Conservation (phyloP, 2,888 invertebrate genomes). For the Cremastinae sp. region DNA sequence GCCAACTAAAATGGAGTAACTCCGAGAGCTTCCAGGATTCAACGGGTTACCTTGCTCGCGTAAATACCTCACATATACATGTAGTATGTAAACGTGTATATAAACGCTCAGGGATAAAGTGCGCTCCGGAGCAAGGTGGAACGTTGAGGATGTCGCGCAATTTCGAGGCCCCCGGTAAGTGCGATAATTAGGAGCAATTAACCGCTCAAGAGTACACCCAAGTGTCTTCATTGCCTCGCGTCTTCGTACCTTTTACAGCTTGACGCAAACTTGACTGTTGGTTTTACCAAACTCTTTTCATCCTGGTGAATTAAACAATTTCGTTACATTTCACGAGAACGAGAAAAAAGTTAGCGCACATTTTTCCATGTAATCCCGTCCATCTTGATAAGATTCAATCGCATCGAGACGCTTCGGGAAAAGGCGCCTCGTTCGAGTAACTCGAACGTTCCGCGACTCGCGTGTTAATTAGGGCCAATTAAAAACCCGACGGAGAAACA, state of each 20-base stretch:
- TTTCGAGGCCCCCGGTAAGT: conserved; percentile 72
- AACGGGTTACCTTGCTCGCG: not conserved
- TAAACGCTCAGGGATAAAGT: conserved; percentile 41
- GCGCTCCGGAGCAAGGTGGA: conserved; percentile 29
- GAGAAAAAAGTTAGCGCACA: too few relatives aligned
- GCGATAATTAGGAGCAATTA: conserved; percentile 79
- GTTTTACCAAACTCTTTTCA: too few relatives aligned
- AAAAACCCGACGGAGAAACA: conserved; percentile 21
- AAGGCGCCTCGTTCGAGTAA: conserved; percentile 19
- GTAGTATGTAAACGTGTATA: conserved; percentile 11
- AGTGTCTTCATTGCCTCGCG: conserved; percentile 67
- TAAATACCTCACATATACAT: not conserved
- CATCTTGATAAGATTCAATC: conserved; percentile 10
- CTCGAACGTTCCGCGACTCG: conserved; percentile 25
- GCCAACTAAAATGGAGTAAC: conserved; percentile 53
- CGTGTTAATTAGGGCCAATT: conserved; percentile 57
- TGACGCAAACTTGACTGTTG: conserved; percentile 17
- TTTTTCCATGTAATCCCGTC: too few relatives aligned
- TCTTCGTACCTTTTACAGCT: conserved; percentile 65
- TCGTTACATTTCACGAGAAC: too few relatives aligned
- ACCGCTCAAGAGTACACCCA: conserved; percentile 69
- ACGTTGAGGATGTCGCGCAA: conserved; percentile 56
- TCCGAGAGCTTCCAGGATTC: conserved; percentile 38
- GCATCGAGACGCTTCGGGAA: conserved; percentile 15
- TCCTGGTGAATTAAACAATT: too few relatives aligned